A percentile compares a stretch with the other conserved stretches of the same genome.
These are phyloP conservation scores for Chironomus tentans DNA, from an alignment of 2,888 invertebrate species.

Conservation along the genomic window DNA sequence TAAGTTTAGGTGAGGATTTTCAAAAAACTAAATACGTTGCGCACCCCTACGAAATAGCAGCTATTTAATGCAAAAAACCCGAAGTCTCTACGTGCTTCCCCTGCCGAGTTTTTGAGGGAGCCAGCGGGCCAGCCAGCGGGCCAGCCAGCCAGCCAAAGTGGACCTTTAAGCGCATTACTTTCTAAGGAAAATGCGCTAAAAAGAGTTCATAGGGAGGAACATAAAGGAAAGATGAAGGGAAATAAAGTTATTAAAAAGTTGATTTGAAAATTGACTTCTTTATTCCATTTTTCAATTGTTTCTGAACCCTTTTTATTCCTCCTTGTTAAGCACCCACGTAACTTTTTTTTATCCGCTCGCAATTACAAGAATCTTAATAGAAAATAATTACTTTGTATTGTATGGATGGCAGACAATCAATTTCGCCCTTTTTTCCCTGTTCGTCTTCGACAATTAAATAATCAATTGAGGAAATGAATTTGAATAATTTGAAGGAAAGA, in stretches of 20 bases:
- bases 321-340: neutral
- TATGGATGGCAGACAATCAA: neutral
- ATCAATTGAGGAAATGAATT: neutral
- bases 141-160: too few species aligned
- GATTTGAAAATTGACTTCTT: conserved; percentile 8
- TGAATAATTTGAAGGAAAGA: neutral
- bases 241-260: conserved; percentile 14
- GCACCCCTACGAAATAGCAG: too few species aligned
- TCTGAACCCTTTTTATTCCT: neutral
- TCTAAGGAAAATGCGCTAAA: too few species aligned
- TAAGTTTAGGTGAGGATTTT: too few species aligned
- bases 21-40: too few species aligned
- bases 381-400: neutral
- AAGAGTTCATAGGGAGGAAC: neutral
- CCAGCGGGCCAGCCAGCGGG: too few species aligned
- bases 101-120: too few species aligned
- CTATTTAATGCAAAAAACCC: too few species aligned
- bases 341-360: neutral
- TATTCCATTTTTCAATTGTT: neutral
- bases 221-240: neutral
- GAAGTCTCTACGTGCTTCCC: too few species aligned
- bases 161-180: too few species aligned
- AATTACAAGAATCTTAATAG: neutral
- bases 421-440: neutral
- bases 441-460: neutral